Evolutionary conservation across 2,888 invertebrate genomes (phyloP).

Genomic region (Lepidochitona cinerea): DNA sequence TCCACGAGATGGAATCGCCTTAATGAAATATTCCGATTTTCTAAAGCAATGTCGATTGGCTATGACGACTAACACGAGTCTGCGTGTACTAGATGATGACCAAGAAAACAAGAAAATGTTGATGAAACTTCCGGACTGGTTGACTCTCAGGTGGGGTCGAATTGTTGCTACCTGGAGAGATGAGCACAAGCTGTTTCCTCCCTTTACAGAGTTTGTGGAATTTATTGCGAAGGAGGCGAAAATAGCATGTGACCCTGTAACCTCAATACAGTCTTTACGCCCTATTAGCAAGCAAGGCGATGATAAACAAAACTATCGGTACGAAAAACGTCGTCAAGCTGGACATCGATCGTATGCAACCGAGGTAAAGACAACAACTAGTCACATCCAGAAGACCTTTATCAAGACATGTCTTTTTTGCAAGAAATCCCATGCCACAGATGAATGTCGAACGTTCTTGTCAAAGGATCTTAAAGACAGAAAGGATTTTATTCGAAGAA

Average conservation of each 20-base stretch:
- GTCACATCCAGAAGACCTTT: neutral
- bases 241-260: constrained; percentile 9
- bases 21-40: constrained; percentile 21
- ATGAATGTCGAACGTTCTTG: constrained; percentile 8
- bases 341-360: neutral
- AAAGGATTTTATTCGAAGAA: constrained; percentile 5
- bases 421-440: constrained; percentile 2
- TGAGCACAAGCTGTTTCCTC: neutral
- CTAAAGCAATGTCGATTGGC: constrained; percentile 20
- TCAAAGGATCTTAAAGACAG: neutral
- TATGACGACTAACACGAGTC: constrained; percentile 14
- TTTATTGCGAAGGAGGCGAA: constrained; percentile 11
- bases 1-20: constrained; percentile 15
- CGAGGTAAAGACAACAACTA: neutral
- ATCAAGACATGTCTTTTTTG: constrained; percentile 1
- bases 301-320: neutral
- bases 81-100: constrained; percentile 20
- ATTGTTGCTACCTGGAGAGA: constrained; percentile 8
- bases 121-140: constrained; percentile 23
- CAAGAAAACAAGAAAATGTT: constrained; percentile 23
- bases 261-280: neutral
- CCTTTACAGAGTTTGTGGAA: constrained; percentile 1
- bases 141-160: constrained; percentile 19
- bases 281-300: neutral
- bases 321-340: neutral